Evolutionary conservation across 2,888 invertebrate genomes (phyloP).

Genomic region (Lucinisca nassula): DNA sequence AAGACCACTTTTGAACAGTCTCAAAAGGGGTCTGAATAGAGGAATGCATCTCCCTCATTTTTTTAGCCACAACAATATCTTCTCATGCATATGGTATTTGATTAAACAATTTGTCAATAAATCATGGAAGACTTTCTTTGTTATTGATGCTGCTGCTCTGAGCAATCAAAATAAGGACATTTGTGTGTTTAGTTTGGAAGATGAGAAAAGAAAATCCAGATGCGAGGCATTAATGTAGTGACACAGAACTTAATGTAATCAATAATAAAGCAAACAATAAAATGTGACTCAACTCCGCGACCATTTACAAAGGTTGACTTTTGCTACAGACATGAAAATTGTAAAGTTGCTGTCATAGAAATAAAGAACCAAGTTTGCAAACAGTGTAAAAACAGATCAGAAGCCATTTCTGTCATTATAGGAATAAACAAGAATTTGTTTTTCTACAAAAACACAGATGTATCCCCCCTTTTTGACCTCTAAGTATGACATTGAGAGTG

Average conservation of each 20-base stretch:
- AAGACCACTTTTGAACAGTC: no score
- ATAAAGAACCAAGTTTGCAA: no score
- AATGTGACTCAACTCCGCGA: slow-evolving; percentile 8
- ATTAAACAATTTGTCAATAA: not conserved
- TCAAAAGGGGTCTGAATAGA: no score
- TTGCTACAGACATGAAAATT: not conserved
- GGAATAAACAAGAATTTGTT: no score
- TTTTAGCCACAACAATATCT: no score
- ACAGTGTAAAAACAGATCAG: no score
- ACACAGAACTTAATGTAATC: not conserved
- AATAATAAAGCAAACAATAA: not conserved
- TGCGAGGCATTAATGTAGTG: not conserved
- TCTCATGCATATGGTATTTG: not conserved
- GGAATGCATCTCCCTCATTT: no score
- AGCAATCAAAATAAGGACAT: not conserved
- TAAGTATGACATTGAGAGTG: no score
- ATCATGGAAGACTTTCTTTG: not conserved
- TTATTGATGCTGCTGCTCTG: not conserved
- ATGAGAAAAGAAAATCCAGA: not conserved
- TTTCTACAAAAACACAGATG: no score
- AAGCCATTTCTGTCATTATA: no score
- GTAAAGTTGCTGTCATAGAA: no score
- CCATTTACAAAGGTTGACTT: not conserved
- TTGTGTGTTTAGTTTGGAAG: not conserved
- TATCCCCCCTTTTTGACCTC: no score